Percentiles rank a stretch among this genome's conserved stretches.
Evolutionary conservation across 2,888 invertebrate species (phyloP).

Genomic region (Pollenia angustigena): DNA sequence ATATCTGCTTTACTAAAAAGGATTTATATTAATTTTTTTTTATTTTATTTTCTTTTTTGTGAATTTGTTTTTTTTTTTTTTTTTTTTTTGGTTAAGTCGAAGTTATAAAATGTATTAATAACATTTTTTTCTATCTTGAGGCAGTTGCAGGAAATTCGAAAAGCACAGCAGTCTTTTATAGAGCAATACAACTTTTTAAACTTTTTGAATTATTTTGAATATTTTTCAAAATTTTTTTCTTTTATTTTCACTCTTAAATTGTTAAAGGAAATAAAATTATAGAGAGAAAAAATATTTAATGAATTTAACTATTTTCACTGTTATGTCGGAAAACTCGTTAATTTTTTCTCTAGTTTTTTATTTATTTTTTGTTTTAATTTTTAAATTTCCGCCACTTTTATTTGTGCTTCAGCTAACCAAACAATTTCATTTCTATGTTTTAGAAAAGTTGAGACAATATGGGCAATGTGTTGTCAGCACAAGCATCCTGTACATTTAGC

Average conservation of each 20-base stretch:
- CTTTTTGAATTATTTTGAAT: neutral
- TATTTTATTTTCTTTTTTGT: neutral
- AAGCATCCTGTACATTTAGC: slow-evolving; percentile 51
- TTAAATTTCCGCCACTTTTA: slow-evolving; percentile 58
- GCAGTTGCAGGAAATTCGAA: neutral
- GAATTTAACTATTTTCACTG: slow-evolving; percentile 3
- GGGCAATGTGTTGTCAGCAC: slow-evolving; percentile 47
- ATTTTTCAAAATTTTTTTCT: neutral
- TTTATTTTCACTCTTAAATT: neutral
- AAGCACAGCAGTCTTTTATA: slow-evolving; percentile 37
- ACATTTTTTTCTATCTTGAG: neutral
- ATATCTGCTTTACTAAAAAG: slow-evolving; percentile 25
- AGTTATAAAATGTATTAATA: slow-evolving; percentile 31
- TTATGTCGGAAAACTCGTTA: neutral
- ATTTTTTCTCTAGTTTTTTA: neutral
- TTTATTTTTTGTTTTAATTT: slow-evolving; percentile 14
- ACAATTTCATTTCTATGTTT: neutral
- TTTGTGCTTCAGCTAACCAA: neutral
- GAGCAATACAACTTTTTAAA: neutral
- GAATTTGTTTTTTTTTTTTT: slow-evolving; percentile 3
- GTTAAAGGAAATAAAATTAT: slow-evolving; percentile 1
- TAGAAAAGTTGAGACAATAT: slow-evolving; percentile 11
- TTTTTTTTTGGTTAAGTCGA: slow-evolving; percentile 20
- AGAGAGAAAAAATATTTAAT: neutral
- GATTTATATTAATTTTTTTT: slow-evolving; percentile 25